These are phyloP conservation scores for Cancer borealis DNA, from an alignment of 2,888 invertebrate genomes.

Conservation along the genomic window DNA sequence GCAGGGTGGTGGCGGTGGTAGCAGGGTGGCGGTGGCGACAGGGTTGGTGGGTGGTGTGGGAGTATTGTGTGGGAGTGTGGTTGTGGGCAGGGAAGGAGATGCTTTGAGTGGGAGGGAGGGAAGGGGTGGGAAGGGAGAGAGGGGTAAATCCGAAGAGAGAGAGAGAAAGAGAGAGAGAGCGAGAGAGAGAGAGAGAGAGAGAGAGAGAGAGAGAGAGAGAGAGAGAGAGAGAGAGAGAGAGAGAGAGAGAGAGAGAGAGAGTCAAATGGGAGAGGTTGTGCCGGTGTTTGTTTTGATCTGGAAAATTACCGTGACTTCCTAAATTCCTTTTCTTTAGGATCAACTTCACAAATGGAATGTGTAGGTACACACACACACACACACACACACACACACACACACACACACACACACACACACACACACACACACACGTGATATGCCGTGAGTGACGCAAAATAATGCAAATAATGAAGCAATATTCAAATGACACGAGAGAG, in stretches of 20 bases:
- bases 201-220: neutral
- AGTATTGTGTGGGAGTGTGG: neutral
- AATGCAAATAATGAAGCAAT: neutral
- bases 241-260: no score
- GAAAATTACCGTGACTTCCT: neutral
- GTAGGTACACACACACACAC: neutral
- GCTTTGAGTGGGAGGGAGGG: neutral
- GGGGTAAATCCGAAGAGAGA: neutral
- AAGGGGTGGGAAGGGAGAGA: neutral
- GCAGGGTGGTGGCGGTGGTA: neutral
- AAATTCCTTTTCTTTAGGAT: neutral
- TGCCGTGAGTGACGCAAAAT: neutral
- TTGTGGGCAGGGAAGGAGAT: neutral
- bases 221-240: neutral
- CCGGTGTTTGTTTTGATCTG: conserved; percentile 17
- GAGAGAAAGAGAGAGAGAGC: neutral
- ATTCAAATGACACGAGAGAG: neutral
- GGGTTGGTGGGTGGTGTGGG: neutral
- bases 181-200: no score
- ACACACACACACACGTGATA: neutral
- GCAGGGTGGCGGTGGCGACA: neutral
- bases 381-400: neutral
- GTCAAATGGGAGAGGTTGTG: neutral
- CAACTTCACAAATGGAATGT: neutral
- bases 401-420: neutral